phyloP scores from a whole-genome alignment of 2,113 vertebrate species.

The Salvelinus sp. region DNA sequence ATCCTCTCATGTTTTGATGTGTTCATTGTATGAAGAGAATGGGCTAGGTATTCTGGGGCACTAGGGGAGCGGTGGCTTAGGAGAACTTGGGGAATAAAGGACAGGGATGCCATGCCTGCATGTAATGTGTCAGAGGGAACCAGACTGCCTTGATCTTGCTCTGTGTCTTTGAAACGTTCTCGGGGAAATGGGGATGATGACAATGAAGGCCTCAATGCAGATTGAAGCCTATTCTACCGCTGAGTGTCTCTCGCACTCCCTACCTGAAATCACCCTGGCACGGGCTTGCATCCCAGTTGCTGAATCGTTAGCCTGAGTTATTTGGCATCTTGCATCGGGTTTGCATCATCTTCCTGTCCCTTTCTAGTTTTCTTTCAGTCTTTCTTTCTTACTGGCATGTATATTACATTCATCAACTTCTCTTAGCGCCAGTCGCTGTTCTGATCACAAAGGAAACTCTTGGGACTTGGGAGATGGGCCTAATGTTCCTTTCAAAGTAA shows the following conservation, averaged over 20 bases:
- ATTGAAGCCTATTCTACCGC: conserved; percentile 18
- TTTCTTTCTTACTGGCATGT: conserved; percentile 50
- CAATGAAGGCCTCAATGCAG: conserved; percentile 31
- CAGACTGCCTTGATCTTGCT: conserved; percentile 40
- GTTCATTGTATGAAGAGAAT: conserved; percentile 35
- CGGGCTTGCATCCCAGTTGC: conserved; percentile 71
- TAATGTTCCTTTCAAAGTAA: conserved; percentile 30
- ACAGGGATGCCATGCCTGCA: neutral
- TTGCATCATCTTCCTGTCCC: conserved; percentile 71
- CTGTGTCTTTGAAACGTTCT: conserved; percentile 18
- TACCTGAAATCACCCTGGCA: conserved; percentile 62
- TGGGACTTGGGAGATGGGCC: conserved; percentile 36
- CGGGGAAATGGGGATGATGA: conserved; percentile 39
- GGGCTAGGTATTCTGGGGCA: neutral
- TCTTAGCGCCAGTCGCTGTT: conserved; percentile 32
- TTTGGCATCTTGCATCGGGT: conserved; percentile 66
- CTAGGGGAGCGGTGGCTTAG: conserved; percentile 8
- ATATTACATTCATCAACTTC: conserved; percentile 64
- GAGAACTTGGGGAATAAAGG: neutral
- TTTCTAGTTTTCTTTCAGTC: conserved; percentile 20
- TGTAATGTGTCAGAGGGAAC: conserved; percentile 10
- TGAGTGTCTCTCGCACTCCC: conserved; percentile 21
- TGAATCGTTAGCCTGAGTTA: conserved; percentile 63
- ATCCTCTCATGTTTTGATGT: conserved; percentile 30
- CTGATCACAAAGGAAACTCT: conserved; percentile 35